Conservation (phyloP, 2,888 invertebrate genomes). For the Sisyra nigra region DNA sequence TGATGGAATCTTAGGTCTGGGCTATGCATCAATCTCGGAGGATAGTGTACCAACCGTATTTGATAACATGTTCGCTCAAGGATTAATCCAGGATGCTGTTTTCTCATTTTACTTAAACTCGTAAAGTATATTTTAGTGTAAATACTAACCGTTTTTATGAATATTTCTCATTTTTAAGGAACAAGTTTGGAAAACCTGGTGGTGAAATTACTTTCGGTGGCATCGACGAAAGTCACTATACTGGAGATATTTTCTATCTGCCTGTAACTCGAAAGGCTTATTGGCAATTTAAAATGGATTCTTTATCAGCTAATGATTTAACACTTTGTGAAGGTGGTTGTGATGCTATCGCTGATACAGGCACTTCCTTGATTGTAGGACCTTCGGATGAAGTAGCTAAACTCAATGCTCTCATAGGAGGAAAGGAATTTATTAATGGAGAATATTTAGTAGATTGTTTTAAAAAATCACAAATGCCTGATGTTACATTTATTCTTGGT, state of each 20-base stretch:
- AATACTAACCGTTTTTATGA: too few species aligned
- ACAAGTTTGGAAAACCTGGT: conserved; percentile 55
- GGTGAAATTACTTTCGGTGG: conserved; percentile 91
- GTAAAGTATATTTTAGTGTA: conserved; percentile 30
- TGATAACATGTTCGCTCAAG: conserved; percentile 78
- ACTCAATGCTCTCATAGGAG: conserved; percentile 72
- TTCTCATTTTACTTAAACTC: conserved; percentile 93
- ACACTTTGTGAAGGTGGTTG: conserved; percentile 67
- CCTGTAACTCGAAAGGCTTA: conserved; percentile 75
- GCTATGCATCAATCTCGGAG: conserved; percentile 75
- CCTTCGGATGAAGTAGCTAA: conserved; percentile 59
- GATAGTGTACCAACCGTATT: conserved; percentile 85
- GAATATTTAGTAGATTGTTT: conserved; percentile 72
- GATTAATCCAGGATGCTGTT: conserved; percentile 48
- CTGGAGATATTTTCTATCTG: conserved; percentile 78
- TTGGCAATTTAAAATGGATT: conserved; percentile 95
- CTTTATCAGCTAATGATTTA: conserved; percentile 34
- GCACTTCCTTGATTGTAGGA: conserved; percentile 90
- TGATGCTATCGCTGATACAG: conserved; percentile 90
- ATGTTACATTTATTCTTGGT: conserved; percentile 57
- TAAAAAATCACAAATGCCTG: conserved; percentile 61
- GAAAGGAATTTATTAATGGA: conserved; percentile 67
- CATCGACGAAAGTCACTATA: conserved; percentile 80
- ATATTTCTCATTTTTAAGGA: too few species aligned
- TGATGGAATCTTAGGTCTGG: conserved; percentile 96